phyloP scores from a whole-genome alignment of 2,113 vertebrate genomes.

The Cinclus mexicanus region DNA sequence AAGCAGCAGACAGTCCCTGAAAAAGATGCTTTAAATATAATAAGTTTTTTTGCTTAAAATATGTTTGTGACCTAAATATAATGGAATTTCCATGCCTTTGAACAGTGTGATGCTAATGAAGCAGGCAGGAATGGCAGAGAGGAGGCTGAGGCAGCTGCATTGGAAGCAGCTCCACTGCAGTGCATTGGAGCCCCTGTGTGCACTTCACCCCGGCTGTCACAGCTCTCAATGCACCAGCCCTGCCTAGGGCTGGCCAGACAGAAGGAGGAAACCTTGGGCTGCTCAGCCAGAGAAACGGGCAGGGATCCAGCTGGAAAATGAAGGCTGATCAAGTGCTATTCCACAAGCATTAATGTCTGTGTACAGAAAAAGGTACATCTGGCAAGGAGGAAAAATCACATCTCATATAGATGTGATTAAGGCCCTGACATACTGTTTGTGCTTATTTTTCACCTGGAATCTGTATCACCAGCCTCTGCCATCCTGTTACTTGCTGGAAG shows the following conservation, averaged over 20 bases:
- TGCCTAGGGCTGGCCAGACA: not conserved
- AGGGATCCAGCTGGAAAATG: not conserved
- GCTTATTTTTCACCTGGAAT: constrained; percentile 2
- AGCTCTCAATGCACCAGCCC: not conserved
- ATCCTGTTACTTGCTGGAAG: not conserved
- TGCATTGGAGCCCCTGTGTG: not conserved
- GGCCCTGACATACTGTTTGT: not conserved
- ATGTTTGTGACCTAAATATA: constrained; percentile 72
- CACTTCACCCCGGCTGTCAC: not conserved
- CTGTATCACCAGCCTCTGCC: not conserved
- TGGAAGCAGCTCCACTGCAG: not conserved
- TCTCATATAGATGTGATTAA: not conserved
- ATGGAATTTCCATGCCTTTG: constrained; percentile 71
- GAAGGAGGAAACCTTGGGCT: not conserved
- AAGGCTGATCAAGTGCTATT: not conserved
- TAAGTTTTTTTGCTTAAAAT: constrained; percentile 65
- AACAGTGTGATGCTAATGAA: constrained; percentile 65
- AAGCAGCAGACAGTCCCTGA: constrained; percentile 45
- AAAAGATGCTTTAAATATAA: constrained; percentile 60
- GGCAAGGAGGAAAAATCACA: not conserved
- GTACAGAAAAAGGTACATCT: not conserved
- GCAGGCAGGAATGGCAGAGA: constrained; percentile 47
- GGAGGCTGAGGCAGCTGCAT: constrained; percentile 62
- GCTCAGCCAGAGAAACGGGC: not conserved
- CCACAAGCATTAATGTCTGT: rapidly evolving